phyloP scores from a whole-genome alignment of 2,113 vertebrate genomes.

The Chlorodrepanis virens region DNA sequence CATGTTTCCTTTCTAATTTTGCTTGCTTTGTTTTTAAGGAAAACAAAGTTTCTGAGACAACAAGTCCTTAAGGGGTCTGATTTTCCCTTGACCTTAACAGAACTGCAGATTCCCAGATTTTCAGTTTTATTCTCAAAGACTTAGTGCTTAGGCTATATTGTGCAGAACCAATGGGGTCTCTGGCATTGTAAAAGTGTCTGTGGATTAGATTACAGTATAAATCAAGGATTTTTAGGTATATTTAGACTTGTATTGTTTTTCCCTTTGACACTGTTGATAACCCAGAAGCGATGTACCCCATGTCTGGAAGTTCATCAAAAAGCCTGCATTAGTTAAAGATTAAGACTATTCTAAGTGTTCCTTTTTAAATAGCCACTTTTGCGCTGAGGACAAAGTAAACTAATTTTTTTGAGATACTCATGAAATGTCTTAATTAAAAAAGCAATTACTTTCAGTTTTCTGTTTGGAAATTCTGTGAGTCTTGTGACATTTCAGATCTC shows the following conservation, averaged over 20 bases:
- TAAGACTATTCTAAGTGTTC: neutral
- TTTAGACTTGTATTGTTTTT: neutral
- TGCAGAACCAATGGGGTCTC: neutral
- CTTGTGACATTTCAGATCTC: neutral
- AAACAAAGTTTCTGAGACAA: neutral
- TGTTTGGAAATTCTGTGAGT: neutral
- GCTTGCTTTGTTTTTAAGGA: neutral
- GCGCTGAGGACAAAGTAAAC: neutral
- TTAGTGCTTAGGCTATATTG: neutral
- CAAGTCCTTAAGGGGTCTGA: neutral
- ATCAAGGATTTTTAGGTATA: neutral
- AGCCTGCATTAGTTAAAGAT: neutral
- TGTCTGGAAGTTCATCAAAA: neutral
- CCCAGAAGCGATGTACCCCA: rapidly evolving
- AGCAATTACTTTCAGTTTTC: neutral
- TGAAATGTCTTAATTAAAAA: neutral
- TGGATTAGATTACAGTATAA: neutral
- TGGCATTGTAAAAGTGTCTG: neutral
- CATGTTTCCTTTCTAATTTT: neutral
- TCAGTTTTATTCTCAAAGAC: neutral
- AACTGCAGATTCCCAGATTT: neutral
- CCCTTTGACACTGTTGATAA: neutral
- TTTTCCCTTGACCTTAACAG: neutral
- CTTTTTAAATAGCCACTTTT: neutral
- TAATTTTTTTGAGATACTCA: neutral